Percentiles rank a stretch among this genome's conserved stretches.
Conservation (phyloP, 1,140 invertebrate species). For the Planococcus citri region DNA sequence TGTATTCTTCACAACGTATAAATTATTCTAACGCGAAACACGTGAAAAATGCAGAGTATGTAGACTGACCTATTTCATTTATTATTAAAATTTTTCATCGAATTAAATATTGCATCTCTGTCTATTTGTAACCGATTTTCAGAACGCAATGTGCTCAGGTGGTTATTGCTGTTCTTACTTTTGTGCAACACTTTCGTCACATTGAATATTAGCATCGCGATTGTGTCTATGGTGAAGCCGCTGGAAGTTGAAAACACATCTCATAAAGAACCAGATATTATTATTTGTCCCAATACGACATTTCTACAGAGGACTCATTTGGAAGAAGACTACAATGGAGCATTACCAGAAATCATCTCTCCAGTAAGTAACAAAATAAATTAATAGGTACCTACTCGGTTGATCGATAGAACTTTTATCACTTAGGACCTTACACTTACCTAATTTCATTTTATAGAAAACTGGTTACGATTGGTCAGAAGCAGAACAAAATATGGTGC, state of each 20-base stretch:
- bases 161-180: not conserved
- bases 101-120: not conserved
- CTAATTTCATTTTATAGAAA: conserved; percentile 23
- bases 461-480: conserved; percentile 50
- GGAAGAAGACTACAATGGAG: too few species aligned
- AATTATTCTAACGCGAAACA: too few species aligned
- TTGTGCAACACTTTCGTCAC: not conserved
- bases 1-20: too few species aligned
- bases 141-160: not conserved
- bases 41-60: too few species aligned
- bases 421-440: too few species aligned
- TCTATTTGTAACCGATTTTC: not conserved
- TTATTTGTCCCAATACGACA: not conserved
- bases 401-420: too few species aligned
- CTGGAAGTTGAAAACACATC: not conserved
- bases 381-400: too few species aligned
- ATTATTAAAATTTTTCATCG: too few species aligned
- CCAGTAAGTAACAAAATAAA: too few species aligned
- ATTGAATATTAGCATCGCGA: not conserved
- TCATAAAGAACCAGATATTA: not conserved
- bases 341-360: too few species aligned
- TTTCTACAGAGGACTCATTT: not conserved
- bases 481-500: conserved; percentile 47
- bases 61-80: too few species aligned
- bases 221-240: not conserved